Base-by-base conservation (phyloP, 2,888 invertebrate species). In the Polietes domitor region DNA sequence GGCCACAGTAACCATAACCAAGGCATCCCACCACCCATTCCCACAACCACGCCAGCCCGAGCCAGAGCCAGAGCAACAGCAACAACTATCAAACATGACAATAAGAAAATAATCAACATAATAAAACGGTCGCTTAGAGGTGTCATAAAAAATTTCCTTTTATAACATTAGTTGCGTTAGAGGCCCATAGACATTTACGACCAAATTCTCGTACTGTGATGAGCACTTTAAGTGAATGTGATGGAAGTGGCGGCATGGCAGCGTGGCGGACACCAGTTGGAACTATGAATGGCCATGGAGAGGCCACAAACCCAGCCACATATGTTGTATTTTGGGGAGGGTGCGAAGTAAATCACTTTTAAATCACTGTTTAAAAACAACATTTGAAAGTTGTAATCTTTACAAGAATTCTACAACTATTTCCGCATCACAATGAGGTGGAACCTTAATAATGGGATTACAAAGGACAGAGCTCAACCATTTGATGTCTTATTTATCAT, bases 41-140 rank as follows among this genome's bases (percentile, higher is more conserved):
- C 32, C 9, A n/a, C n/a, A n/a, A n/a, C n/a, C n/a, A n/a, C n/a
- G n/a, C n/a, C n/a, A 76, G 37, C 43, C n/a, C 7, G 6, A 43
- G 37, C 21, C n/a, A n/a, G n/a, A n/a, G 6, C 12, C 58, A 61
- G n/a, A 12, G 37, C 26, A 37, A 41, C 71, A 15, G 61, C 28
- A 26, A 47, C 47, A n/a, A 68, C 53, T 58, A 53, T 50, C n/a
- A 63, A 37, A 47, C 71, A 61, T 9, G 47, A 76, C 72, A 83
- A 79, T 72, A 80, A 74, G 37, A 75, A 78, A 58, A 80, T 80
- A 80, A 78, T 83, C 83, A 77, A 65, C 77, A 80, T 80, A 83
- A 80, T 80, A 78, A 84, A 84, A 78, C 10, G 72, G 78, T 72
- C 68, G 63, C 77, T 83, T 75, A 75, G 65, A 75, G 55, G 75